phyloP scores from a whole-genome alignment of 2,888 invertebrate genomes.

The Erynnis tages region DNA sequence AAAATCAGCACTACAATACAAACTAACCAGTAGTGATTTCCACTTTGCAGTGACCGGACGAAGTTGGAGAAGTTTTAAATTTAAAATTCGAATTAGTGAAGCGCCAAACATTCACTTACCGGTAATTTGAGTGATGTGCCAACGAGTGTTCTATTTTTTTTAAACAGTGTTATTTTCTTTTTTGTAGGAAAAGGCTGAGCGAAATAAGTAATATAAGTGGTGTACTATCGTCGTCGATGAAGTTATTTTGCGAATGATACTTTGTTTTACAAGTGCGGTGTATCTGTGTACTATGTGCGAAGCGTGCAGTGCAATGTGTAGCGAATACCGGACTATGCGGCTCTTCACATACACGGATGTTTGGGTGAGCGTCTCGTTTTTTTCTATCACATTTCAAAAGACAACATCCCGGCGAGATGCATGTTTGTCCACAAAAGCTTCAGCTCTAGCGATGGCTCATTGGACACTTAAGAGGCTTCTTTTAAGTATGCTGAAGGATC shows the following conservation, averaged over 20 bases:
- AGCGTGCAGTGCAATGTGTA: conserved; percentile 61
- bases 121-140: conserved; percentile 60
- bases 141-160: conserved; percentile 52
- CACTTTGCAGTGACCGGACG: conserved; percentile 80
- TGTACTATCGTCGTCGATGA: conserved; percentile 77
- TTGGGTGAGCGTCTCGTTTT: conserved; percentile 44
- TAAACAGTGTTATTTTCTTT: conserved; percentile 70
- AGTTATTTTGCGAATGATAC: conserved; percentile 81
- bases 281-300: conserved; percentile 61
- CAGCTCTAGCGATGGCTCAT: background rate
- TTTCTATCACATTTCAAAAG: background rate
- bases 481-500: background rate
- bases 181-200: conserved; percentile 80
- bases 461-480: background rate
- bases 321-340: conserved; percentile 51
- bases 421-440: too few relatives aligned
- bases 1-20: conserved; percentile 37
- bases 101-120: conserved; percentile 31
- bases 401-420: background rate
- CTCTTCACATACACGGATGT: conserved; percentile 41
- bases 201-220: conserved; percentile 80
- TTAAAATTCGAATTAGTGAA: conserved; percentile 54
- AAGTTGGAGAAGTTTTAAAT: conserved; percentile 75
- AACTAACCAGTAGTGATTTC: conserved; percentile 78
- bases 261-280: conserved; percentile 73